Evolutionary conservation across 2,888 invertebrate genomes (phyloP), one percentile per base, ranked within the genome.

Genomic region (Athripsodes cinereus): DNA sequence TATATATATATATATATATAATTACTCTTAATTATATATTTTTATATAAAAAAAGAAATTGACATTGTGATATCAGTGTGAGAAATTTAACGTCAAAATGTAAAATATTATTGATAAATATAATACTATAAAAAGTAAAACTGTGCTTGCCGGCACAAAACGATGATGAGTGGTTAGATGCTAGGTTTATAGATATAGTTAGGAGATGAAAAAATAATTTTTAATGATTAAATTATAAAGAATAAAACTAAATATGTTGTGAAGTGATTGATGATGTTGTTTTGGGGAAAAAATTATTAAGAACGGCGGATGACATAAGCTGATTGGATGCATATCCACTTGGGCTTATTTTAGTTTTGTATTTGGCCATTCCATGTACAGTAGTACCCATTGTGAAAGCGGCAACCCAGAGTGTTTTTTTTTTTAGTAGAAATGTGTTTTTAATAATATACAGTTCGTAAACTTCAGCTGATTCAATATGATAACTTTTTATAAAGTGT

Each of bases 211-310:
- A 59, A 62, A 65, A 61, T 62, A 74, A 74, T 74, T 55, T 53
- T 59, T 55, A 63, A 61, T 55, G 16, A 40, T n/a, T 8, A 40
- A n/a, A 8, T 16, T n/a, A 40, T 8, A 40, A 40, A 40, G 40
- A 40, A 40, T n/a, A 40, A 40, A 40, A 13, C 2, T 8, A 40
- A 40, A 8, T 5, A 8, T 40, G 26, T 26, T 26, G 26, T 26
- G 26, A 26, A 55, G 58, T 57, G 59, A 57, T 55, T n/a, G n/a
- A n/a, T n/a, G n/a, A n/a, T n/a, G n/a, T n/a, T n/a, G n/a, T n/a
- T n/a, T 48, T 47, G 57, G 48, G 55, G 18, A 46, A 31, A 70
- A 73, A 75, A 76, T 76, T 26, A 26, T 6, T 26, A 26, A 26
- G 10, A 26, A 26, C 3, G 26, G 26, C 10, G 10, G 26, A 26